Evolutionary conservation across 1,140 invertebrate genomes (phyloP).

Genomic region (Megathymus violae): DNA sequence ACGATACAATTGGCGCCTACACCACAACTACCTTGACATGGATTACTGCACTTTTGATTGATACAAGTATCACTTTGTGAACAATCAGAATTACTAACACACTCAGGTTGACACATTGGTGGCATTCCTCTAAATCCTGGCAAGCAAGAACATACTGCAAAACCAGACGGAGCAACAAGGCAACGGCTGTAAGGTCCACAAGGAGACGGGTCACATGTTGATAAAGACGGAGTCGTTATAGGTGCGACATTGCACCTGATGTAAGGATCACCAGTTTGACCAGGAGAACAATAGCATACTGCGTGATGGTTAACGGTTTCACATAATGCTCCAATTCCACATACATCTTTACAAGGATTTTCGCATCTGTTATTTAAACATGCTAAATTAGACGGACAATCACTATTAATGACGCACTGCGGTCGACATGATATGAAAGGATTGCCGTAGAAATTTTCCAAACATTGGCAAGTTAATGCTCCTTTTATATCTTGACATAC

Average conservation of each 20-base stretch:
- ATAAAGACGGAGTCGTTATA: constrained; percentile 71
- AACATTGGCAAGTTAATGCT: constrained; percentile 86
- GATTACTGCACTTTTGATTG: constrained; percentile 91
- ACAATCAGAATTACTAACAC: constrained; percentile 92
- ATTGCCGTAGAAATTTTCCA: constrained; percentile 88
- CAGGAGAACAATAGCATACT: constrained; percentile 90
- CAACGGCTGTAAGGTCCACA: constrained; percentile 92
- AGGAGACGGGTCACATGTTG: constrained; percentile 89
- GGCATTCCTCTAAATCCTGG: constrained; percentile 91
- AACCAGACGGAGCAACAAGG: constrained; percentile 87
- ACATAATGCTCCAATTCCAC: constrained; percentile 90
- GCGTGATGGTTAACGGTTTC: constrained; percentile 91
- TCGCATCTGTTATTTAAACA: constrained; percentile 92
- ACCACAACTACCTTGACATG: constrained; percentile 91
- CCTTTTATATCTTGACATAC: constrained; percentile 86
- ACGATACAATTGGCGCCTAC: constrained; percentile 89
- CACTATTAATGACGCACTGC: constrained; percentile 91
- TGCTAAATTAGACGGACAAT: constrained; percentile 87
- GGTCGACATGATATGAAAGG: constrained; percentile 89
- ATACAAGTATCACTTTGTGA: constrained; percentile 90
- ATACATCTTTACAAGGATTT: constrained; percentile 90
- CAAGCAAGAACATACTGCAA: constrained; percentile 91
- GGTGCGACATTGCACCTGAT: constrained; percentile 86
- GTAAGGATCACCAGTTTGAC: constrained; percentile 91
- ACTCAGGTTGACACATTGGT: constrained; percentile 91